Evolutionary conservation across 2,797 vertebrate genomes (phyloP).

Genomic region (Liasis olivaceus): DNA sequence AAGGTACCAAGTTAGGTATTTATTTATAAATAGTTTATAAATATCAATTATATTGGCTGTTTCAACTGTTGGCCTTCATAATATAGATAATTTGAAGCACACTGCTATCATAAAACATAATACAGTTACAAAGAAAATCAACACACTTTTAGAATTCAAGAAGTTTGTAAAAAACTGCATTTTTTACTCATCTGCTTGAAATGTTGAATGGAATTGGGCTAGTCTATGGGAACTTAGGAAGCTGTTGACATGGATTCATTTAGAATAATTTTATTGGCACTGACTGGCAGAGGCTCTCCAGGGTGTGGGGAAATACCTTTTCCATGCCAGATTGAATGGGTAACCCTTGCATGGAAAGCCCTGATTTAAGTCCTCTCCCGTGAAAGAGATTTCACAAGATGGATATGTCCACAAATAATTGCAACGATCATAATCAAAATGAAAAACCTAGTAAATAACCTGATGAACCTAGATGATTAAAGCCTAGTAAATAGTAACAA

Average conservation of each 20-base stretch:
- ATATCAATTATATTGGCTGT: not conserved
- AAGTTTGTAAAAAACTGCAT: not conserved
- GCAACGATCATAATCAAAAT: not conserved
- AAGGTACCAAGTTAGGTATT: not conserved
- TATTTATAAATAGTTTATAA: not conserved
- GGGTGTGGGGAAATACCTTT: too few species aligned
- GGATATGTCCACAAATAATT: not conserved
- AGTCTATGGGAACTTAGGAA: too few species aligned
- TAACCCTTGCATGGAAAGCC: too few species aligned
- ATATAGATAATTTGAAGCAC: not conserved
- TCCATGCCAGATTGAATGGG: too few species aligned
- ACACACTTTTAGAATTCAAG: not conserved
- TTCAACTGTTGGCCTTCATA: not conserved
- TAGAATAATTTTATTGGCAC: too few species aligned
- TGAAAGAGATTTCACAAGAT: not conserved
- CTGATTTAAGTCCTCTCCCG: not conserved
- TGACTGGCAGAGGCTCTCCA: too few species aligned
- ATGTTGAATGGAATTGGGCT: not conserved
- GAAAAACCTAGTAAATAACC: not conserved
- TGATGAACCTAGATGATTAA: too few species aligned
- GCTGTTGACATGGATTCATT: too few species aligned
- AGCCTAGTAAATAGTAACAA: not conserved
- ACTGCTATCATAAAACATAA: not conserved
- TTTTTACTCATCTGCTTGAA: not conserved
- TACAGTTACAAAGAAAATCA: not conserved